Evolutionary conservation across 1,140 invertebrate genomes (phyloP).

Genomic region (Trichomalopsis sarcophagae): DNA sequence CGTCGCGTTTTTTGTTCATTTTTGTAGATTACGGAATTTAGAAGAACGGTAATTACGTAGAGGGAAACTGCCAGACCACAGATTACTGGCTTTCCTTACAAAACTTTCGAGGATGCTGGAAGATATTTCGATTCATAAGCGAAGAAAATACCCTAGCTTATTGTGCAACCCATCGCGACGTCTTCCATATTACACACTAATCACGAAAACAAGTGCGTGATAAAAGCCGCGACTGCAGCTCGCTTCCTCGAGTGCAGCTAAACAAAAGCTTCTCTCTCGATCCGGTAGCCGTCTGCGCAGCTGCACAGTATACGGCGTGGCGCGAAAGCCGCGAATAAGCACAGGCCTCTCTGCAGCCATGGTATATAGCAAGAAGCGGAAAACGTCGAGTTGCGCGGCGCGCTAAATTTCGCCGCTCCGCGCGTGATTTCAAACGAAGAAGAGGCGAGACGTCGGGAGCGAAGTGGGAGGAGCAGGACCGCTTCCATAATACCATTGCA

Average conservation of each 20-base stretch:
- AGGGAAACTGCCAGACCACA: neutral
- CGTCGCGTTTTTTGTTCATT: too few species aligned
- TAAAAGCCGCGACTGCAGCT: too few species aligned
- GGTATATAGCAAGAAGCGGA: neutral
- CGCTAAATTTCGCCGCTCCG: conserved; percentile 41
- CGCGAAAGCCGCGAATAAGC: neutral
- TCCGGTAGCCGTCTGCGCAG: neutral
- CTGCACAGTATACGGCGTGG: neutral
- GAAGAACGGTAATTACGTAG: neutral
- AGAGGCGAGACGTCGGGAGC: conserved; percentile 43
- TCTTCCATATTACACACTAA: too few species aligned
- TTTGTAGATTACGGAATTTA: neutral
- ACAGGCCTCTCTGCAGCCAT: neutral
- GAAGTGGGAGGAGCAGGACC: conserved; percentile 32
- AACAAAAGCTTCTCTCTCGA: neutral
- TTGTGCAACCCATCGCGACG: too few species aligned
- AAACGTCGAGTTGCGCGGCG: neutral
- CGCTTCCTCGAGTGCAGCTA: neutral
- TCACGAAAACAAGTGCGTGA: too few species aligned
- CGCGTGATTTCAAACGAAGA: conserved; percentile 59
- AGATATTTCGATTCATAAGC: too few species aligned
- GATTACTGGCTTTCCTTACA: neutral
- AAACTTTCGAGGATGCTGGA: neutral
- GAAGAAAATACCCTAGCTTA: too few species aligned
- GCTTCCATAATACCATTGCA: conserved; percentile 66